A percentile compares a stretch with the other conserved stretches of the same genome.
Conservation (phyloP, 2,113 vertebrate genomes). For the Dasyprocta punctata region DNA sequence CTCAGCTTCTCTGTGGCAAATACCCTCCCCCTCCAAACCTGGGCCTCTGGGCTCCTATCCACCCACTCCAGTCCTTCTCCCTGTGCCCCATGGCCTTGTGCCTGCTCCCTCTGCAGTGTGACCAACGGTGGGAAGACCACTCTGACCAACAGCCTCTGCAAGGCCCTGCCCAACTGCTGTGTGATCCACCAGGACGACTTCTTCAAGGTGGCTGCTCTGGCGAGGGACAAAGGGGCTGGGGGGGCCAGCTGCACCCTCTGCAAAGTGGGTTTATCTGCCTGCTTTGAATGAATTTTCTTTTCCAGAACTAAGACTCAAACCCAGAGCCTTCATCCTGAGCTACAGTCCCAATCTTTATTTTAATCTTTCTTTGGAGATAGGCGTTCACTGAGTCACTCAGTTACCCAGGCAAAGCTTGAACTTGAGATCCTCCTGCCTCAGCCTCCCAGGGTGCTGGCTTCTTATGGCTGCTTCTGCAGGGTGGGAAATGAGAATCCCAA, state of each 20-base stretch:
- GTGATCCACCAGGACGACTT: constrained; percentile 97
- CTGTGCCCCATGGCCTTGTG: background rate
- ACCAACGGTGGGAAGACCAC: constrained; percentile 98
- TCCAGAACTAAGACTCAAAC: background rate
- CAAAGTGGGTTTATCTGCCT: background rate
- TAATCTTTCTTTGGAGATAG: background rate
- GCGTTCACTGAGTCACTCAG: background rate
- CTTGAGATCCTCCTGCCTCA: background rate
- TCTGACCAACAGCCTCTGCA: constrained; percentile 89
- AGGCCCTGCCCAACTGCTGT: constrained; percentile 94
- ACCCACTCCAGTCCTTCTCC: no score
- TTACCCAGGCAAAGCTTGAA: background rate
- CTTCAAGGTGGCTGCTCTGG: constrained; percentile 91
- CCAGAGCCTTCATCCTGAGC: background rate
- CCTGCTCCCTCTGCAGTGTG: constrained; percentile 83
- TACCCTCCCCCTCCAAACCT: background rate
- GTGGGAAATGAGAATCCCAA: background rate
- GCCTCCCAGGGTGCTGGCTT: background rate
- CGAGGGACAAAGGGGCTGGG: background rate
- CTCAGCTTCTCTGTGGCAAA: background rate
- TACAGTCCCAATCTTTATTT: background rate
- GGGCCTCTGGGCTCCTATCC: background rate
- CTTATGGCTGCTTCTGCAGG: background rate
- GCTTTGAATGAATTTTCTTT: background rate
- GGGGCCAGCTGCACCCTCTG: background rate